Conservation (phyloP, 1,140 invertebrate genomes). For the Heliconius melpomene region DNA sequence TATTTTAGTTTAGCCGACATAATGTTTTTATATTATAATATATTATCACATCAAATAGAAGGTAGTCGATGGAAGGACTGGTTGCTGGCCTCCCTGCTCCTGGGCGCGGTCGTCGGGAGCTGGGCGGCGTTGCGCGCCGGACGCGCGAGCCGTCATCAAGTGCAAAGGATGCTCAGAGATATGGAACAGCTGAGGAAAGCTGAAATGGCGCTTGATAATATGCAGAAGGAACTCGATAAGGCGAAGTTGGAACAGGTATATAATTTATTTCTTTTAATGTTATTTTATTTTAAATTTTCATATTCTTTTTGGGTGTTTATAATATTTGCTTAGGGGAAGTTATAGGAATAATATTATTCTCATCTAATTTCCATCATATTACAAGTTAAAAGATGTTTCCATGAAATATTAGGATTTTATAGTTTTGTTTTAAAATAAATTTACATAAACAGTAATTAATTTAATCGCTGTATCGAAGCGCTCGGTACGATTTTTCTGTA, state of each 20-base stretch:
- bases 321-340: too few species aligned
- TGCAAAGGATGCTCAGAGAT: conserved; percentile 94
- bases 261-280: not conserved
- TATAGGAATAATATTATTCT: too few species aligned
- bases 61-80: conserved; percentile 93
- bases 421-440: too few species aligned
- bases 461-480: not conserved
- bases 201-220: conserved; percentile 91
- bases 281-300: not conserved
- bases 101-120: conserved; percentile 92
- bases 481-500: not conserved
- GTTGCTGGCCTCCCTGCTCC: conserved; percentile 89
- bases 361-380: too few species aligned
- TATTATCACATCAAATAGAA: conserved; percentile 72
- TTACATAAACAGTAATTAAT: not conserved
- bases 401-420: too few species aligned
- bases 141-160: conserved; percentile 91
- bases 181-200: conserved; percentile 96
- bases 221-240: conserved; percentile 87
- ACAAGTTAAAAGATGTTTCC: too few species aligned
- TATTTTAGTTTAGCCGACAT: not conserved
- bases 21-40: conserved; percentile 12
- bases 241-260: conserved; percentile 79
- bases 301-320: too few species aligned
- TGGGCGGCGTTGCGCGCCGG: conserved; percentile 95